Evolutionary conservation across 2,888 invertebrate genomes (phyloP).

Genomic region (Amphipyra tragopoginis): DNA sequence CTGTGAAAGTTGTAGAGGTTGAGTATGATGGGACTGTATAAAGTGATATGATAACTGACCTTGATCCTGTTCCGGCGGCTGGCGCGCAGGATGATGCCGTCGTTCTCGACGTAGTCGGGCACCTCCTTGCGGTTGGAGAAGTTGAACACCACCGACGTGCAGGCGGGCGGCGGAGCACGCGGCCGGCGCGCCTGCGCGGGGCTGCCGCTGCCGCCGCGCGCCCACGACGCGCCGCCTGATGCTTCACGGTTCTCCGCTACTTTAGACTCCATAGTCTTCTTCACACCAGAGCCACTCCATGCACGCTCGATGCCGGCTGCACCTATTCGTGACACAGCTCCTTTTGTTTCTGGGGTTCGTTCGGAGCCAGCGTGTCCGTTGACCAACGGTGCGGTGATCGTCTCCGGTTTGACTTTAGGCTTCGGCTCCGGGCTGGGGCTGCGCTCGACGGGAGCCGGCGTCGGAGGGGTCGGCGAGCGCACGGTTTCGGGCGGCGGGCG

Average conservation of each 20-base stretch:
- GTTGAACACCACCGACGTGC: constrained; percentile 95
- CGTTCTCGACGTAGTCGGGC: constrained; percentile 97
- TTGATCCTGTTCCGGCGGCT: constrained; percentile 92
- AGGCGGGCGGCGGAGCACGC: constrained; percentile 78
- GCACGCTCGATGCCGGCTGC: constrained; percentile 79
- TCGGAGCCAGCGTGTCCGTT: constrained; percentile 67
- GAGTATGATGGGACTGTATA: too few relatives aligned
- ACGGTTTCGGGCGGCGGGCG: constrained; percentile 72
- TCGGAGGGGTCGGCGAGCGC: constrained; percentile 44
- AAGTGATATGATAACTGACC: constrained; percentile 87
- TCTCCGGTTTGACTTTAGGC: constrained; percentile 21
- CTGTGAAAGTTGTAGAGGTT: too few relatives aligned
- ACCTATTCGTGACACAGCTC: constrained; percentile 67
- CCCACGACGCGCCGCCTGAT: constrained; percentile 34
- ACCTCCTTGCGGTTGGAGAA: constrained; percentile 96
- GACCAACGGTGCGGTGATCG: constrained; percentile 49
- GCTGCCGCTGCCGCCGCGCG: constrained; percentile 48
- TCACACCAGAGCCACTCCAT: constrained; percentile 74
- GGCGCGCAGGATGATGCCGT: constrained; percentile 93
- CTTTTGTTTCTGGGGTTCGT: constrained; percentile 46
- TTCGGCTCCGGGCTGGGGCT: constrained; percentile 53
- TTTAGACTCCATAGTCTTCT: constrained; percentile 60
- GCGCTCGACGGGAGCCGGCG: constrained; percentile 56
- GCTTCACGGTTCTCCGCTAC: neutral
- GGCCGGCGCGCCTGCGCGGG: constrained; percentile 58